A percentile compares a stretch with the other conserved stretches of the same genome.
phyloP scores from a whole-genome alignment of 2,797 vertebrate genomes.

The Brachyrhaphis roseni region DNA sequence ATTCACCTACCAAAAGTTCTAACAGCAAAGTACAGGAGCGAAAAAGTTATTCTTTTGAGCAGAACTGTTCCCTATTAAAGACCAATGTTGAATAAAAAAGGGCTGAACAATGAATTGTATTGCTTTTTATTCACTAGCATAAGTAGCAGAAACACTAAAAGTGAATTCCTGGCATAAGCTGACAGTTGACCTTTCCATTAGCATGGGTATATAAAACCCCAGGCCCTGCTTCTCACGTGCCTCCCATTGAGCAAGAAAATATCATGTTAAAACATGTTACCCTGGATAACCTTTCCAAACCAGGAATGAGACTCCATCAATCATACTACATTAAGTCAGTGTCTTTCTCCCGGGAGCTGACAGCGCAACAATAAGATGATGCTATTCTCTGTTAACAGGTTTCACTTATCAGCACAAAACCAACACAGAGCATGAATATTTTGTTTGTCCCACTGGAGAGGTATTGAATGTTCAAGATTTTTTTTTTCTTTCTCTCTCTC shows the following conservation, averaged over 20 bases:
- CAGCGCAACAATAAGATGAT: constrained; percentile 54
- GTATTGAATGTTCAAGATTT: not conserved
- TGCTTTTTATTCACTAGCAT: constrained; percentile 9
- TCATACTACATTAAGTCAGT: constrained; percentile 66
- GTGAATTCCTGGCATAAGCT: constrained; percentile 49
- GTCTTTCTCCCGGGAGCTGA: constrained; percentile 64
- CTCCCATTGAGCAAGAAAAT: constrained; percentile 54
- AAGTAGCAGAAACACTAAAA: constrained; percentile 22
- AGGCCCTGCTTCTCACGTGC: constrained; percentile 41
- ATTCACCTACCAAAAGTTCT: not conserved
- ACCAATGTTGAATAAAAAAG: not conserved
- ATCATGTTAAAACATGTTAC: constrained; percentile 65
- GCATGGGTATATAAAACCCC: constrained; percentile 38
- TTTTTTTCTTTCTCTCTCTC: no score
- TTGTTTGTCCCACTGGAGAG: not conserved
- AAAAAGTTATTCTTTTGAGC: not conserved
- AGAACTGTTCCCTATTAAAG: not conserved
- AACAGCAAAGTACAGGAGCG: not conserved
- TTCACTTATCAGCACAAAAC: constrained; percentile 43
- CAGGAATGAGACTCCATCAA: constrained; percentile 71
- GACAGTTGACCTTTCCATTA: constrained; percentile 68
- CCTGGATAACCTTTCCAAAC: constrained; percentile 58
- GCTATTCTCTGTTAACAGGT: constrained; percentile 57
- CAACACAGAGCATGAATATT: constrained; percentile 7
- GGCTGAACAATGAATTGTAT: not conserved